phyloP scores from a whole-genome alignment of 1,140 invertebrate species.

The Ceratosolen solmsi region DNA sequence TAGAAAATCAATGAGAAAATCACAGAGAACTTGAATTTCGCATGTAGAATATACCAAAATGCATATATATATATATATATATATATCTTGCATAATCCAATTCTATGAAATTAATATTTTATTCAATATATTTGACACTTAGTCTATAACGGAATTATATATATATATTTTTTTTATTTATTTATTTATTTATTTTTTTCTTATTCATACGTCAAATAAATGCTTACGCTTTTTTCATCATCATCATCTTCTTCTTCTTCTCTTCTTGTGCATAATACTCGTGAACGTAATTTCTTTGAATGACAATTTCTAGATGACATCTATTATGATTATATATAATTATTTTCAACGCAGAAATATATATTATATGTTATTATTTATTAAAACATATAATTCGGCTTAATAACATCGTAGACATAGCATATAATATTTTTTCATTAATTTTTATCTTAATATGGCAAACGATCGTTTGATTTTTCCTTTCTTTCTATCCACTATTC shows the following conservation, averaged over 20 bases:
- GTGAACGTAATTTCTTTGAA: slow-evolving; percentile 25
- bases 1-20: slow-evolving; percentile 16
- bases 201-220: background rate
- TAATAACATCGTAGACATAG: slow-evolving; percentile 22
- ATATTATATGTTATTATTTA: slow-evolving; percentile 5
- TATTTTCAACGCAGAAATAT: background rate
- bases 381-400: slow-evolving; percentile 39
- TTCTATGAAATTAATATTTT: too few species aligned
- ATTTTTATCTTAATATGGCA: background rate
- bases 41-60: background rate
- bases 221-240: too few species aligned
- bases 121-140: background rate
- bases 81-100: too few species aligned
- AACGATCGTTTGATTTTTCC: background rate
- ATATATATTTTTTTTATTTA: background rate
- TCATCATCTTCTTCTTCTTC: too few species aligned
- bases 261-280: background rate
- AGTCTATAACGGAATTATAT: slow-evolving; percentile 12
- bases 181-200: background rate
- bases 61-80: slow-evolving; percentile 9
- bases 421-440: slow-evolving; percentile 3
- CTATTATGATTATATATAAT: slow-evolving; percentile 38
- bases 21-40: background rate
- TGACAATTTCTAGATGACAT: slow-evolving; percentile 42
- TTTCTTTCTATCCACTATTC: background rate